These are phyloP conservation scores for Amniataba percoides DNA, from an alignment of 2,797 vertebrate genomes.

Conservation along the genomic window DNA sequence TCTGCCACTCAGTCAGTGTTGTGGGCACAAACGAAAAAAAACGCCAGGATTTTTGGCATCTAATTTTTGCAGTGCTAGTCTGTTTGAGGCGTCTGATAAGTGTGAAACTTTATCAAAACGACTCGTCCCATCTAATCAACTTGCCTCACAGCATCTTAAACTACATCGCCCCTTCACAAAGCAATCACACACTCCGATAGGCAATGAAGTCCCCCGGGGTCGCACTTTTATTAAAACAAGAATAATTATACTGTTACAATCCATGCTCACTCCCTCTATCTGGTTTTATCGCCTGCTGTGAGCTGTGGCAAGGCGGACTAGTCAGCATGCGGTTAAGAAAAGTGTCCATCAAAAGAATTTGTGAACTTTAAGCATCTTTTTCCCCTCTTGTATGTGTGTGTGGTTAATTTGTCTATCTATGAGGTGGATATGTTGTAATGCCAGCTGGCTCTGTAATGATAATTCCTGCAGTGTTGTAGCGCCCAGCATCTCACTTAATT, in stretches of 20 bases:
- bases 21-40: neutral
- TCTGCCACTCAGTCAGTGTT: slow-evolving; percentile 20
- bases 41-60: slow-evolving; percentile 25
- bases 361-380: slow-evolving; percentile 17
- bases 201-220: slow-evolving; percentile 61
- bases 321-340: slow-evolving; percentile 38
- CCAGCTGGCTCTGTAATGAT: slow-evolving; percentile 29
- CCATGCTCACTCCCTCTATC: slow-evolving; percentile 12
- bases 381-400: neutral
- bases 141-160: slow-evolving; percentile 42
- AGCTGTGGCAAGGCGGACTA: neutral
- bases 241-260: slow-evolving; percentile 69
- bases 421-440: slow-evolving; percentile 23
- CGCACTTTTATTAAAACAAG: slow-evolving; percentile 63
- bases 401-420: slow-evolving; percentile 2
- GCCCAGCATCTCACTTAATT: slow-evolving; percentile 44
- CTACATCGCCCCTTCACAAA: slow-evolving; percentile 63
- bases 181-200: slow-evolving; percentile 77
- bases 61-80: slow-evolving; percentile 30
- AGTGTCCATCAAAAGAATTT: slow-evolving; percentile 23
- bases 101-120: slow-evolving; percentile 46
- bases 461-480: slow-evolving; percentile 47
- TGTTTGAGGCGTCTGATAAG: slow-evolving; percentile 47
- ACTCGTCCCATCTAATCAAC: slow-evolving; percentile 59
- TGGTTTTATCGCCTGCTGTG: slow-evolving; percentile 16